These are phyloP conservation scores for Nomada ruficornis DNA, from an alignment of 2,888 invertebrate species.

Conservation along the genomic window DNA sequence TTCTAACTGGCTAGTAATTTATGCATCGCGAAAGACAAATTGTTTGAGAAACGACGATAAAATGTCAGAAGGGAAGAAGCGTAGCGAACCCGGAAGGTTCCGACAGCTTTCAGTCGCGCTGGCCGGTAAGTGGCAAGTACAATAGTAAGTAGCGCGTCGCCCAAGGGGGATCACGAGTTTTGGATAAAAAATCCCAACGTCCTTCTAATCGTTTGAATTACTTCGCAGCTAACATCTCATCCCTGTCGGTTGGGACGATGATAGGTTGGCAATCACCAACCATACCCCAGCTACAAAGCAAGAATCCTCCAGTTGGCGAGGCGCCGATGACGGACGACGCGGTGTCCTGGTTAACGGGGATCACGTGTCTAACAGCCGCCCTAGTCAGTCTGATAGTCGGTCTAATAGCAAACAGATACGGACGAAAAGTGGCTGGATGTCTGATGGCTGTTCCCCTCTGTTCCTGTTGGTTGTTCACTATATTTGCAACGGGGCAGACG, in stretches of 20 bases:
- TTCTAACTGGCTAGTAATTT: not conserved
- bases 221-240: slow-evolving; percentile 83
- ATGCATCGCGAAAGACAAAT: too few species aligned
- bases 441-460: slow-evolving; percentile 86
- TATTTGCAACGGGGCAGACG: slow-evolving; percentile 83
- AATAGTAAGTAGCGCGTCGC: slow-evolving; percentile 59
- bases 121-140: slow-evolving; percentile 68
- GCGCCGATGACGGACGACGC: slow-evolving; percentile 84
- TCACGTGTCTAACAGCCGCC: slow-evolving; percentile 86
- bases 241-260: slow-evolving; percentile 82
- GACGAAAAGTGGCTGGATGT: slow-evolving; percentile 86
- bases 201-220: not conserved
- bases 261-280: slow-evolving; percentile 88
- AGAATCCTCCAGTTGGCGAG: slow-evolving; percentile 83
- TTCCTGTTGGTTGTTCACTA: slow-evolving; percentile 87
- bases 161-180: not conserved
- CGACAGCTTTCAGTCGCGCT: slow-evolving; percentile 74
- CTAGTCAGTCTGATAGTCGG: slow-evolving; percentile 85
- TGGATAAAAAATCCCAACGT: not conserved
- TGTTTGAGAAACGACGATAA: not conserved
- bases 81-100: slow-evolving; percentile 68
- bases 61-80: slow-evolving; percentile 26
- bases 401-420: slow-evolving; percentile 84
- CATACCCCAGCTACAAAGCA: slow-evolving; percentile 83
- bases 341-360: slow-evolving; percentile 86